Percentiles rank a stretch among this genome's conserved stretches.
Conservation (phyloP, 2,113 vertebrate species). For the Clinocottus analis region DNA sequence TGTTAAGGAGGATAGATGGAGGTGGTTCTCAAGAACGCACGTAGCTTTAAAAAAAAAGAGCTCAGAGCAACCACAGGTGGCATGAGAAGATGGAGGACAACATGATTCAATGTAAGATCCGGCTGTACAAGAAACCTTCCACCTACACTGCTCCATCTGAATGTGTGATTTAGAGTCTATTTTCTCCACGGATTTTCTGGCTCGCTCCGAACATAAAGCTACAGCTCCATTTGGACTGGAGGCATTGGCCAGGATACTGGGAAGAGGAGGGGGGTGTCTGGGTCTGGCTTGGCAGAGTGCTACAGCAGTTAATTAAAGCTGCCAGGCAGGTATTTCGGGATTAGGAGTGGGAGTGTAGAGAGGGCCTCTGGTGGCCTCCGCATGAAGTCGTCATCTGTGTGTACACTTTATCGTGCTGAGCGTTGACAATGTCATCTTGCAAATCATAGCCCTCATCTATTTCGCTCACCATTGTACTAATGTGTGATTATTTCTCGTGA, state of each 20-base stretch:
- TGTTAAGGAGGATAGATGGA: slow-evolving; percentile 30
- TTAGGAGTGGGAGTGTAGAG: slow-evolving; percentile 52
- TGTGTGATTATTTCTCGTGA: not conserved
- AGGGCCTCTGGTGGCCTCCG: slow-evolving; percentile 23
- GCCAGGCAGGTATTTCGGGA: slow-evolving; percentile 71
- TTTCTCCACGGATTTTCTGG: slow-evolving; percentile 65
- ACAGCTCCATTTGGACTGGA: slow-evolving; percentile 49
- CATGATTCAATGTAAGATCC: slow-evolving; percentile 59
- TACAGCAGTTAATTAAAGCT: slow-evolving; percentile 64
- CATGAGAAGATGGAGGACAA: slow-evolving; percentile 56
- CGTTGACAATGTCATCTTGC: slow-evolving; percentile 10
- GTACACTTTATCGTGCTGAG: slow-evolving; percentile 30
- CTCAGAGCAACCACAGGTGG: slow-evolving; percentile 53
- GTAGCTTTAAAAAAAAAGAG: slow-evolving; percentile 49
- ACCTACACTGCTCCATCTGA: slow-evolving; percentile 65
- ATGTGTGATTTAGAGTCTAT: slow-evolving; percentile 72
- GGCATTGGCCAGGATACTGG: slow-evolving; percentile 33
- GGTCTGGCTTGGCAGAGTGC: slow-evolving; percentile 48
- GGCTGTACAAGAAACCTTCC: slow-evolving; percentile 63
- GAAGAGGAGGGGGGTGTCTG: slow-evolving; percentile 19
- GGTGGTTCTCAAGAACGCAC: slow-evolving; percentile 45
- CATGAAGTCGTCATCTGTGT: slow-evolving; percentile 36
- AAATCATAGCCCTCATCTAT: too few species aligned
- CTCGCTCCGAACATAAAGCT: slow-evolving; percentile 42
- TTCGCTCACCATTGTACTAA: not conserved